These are phyloP conservation scores for Zaprionus davidi DNA, from an alignment of 1,140 invertebrate species.

Conservation along the genomic window DNA sequence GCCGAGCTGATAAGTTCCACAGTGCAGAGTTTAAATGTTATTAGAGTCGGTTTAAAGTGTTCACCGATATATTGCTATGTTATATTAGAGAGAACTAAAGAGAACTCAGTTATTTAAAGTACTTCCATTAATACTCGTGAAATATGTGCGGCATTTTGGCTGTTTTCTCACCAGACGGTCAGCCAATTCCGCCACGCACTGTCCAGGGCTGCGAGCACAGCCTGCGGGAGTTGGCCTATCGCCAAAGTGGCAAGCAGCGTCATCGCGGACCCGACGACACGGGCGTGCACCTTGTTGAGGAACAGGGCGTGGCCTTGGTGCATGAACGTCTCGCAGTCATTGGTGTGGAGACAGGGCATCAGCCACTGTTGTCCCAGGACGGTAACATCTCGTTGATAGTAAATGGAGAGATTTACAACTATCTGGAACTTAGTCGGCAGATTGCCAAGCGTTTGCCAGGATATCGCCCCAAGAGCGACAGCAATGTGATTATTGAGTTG, in stretches of 20 bases:
- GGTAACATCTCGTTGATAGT: slow-evolving; percentile 55
- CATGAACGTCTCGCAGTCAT: slow-evolving; percentile 68
- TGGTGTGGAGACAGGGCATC: slow-evolving; percentile 64
- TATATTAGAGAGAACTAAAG: neutral
- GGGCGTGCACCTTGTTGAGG: slow-evolving; percentile 44
- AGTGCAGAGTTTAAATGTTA: neutral
- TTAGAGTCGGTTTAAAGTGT: neutral
- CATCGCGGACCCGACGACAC: slow-evolving; percentile 78
- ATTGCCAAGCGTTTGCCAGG: slow-evolving; percentile 51
- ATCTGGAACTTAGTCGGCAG: slow-evolving; percentile 43
- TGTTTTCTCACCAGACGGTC: slow-evolving; percentile 55
- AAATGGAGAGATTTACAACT: slow-evolving; percentile 79
- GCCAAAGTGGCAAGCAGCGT: slow-evolving; percentile 66
- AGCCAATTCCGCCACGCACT: slow-evolving; percentile 34
- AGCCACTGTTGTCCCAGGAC: slow-evolving; percentile 64
- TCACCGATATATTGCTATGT: neutral
- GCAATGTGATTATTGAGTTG: slow-evolving; percentile 90
- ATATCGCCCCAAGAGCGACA: slow-evolving; percentile 90
- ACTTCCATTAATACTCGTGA: neutral
- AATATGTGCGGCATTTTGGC: slow-evolving; percentile 75
- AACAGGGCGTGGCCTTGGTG: slow-evolving; percentile 64
- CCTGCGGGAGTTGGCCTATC: slow-evolving; percentile 64
- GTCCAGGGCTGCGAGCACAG: slow-evolving; percentile 43
- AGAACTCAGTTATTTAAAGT: neutral
- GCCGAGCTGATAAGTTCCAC: neutral